These are phyloP conservation scores for Myrmecobius fasciatus DNA, from an alignment of 2,113 vertebrate genomes.

Conservation along the genomic window DNA sequence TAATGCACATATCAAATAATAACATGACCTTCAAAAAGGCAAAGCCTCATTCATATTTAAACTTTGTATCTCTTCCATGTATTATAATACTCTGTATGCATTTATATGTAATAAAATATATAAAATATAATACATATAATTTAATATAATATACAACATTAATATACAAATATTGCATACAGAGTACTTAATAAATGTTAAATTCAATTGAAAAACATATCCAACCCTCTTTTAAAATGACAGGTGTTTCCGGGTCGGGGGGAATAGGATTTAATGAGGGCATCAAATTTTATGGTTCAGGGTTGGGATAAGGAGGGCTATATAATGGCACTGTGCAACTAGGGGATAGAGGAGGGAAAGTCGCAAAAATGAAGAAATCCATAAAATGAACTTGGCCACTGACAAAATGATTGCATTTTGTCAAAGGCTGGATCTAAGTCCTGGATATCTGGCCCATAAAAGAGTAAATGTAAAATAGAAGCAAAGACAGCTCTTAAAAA, in stretches of 20 bases:
- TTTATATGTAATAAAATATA: not conserved
- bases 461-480: conserved; percentile 60
- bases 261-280: not conserved
- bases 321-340: not conserved
- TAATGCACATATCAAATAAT: not conserved
- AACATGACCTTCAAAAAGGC: not conserved
- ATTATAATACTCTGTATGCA: not conserved
- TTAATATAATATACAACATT: not conserved
- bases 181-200: not conserved
- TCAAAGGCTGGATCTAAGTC: conserved; percentile 42
- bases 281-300: not conserved
- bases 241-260: not conserved
- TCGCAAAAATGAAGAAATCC: conserved; percentile 13
- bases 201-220: not conserved
- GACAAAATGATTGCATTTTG: not conserved
- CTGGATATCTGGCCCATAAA: conserved; percentile 48
- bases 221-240: not conserved
- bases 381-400: conserved; percentile 33
- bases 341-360: not conserved
- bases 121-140: not conserved
- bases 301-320: too few species aligned
- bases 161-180: not conserved
- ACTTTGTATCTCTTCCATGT: not conserved
- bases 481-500: conserved; percentile 59
- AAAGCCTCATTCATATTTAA: not conserved